These are phyloP conservation scores for Danionella dracula DNA, from an alignment of 2,797 vertebrate genomes.

Conservation along the genomic window DNA sequence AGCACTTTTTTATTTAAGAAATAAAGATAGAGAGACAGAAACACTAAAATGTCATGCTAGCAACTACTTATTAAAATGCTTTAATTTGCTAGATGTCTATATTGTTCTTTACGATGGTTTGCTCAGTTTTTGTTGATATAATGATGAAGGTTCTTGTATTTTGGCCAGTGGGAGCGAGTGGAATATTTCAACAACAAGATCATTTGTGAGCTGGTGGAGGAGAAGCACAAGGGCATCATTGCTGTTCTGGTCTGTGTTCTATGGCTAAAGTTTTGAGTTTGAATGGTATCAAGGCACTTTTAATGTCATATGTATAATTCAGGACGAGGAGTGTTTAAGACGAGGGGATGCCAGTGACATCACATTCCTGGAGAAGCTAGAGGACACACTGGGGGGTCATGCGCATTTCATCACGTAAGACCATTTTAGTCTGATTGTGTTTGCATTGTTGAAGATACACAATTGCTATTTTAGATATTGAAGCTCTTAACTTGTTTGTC, in stretches of 20 bases:
- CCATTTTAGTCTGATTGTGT: not conserved
- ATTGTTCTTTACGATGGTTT: not conserved
- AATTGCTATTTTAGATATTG: not conserved
- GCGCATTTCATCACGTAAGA: conserved; percentile 94
- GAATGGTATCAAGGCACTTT: no score
- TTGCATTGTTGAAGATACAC: not conserved
- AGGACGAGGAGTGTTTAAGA: conserved; percentile 95
- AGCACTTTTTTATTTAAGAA: no score
- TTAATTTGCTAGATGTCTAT: not conserved
- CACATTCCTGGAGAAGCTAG: conserved; percentile 92
- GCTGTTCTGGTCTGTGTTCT: conserved; percentile 80
- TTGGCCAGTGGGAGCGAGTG: conserved; percentile 88
- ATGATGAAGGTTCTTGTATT: conserved; percentile 11
- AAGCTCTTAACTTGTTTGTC: no score
- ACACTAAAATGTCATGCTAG: no score
- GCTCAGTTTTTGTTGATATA: not conserved
- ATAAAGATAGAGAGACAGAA: no score
- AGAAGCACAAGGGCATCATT: conserved; percentile 97
- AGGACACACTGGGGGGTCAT: conserved; percentile 84
- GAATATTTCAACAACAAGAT: conserved; percentile 98
- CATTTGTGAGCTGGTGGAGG: conserved; percentile 95
- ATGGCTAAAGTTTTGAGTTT: not conserved
- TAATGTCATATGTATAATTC: conserved; percentile 22
- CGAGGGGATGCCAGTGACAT: conserved; percentile 88
- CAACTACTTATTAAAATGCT: no score